These are phyloP conservation scores for Sminthopsis crassicaudata DNA, from an alignment of 2,113 vertebrate genomes.

Conservation along the genomic window DNA sequence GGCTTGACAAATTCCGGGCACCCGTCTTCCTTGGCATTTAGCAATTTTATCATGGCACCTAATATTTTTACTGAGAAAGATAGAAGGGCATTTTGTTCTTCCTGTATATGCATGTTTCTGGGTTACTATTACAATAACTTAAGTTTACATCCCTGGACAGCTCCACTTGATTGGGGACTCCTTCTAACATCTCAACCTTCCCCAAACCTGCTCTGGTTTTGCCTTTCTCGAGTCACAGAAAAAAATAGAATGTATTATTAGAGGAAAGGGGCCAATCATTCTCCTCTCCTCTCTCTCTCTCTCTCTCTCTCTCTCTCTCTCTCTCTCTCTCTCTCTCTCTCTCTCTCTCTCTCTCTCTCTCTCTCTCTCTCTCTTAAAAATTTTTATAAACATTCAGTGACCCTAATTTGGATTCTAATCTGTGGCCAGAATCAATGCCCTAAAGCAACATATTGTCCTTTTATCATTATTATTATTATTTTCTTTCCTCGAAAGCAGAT, in stretches of 20 bases:
- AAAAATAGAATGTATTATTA: not conserved
- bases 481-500: not conserved
- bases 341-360: too few species aligned
- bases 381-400: not conserved
- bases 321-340: too few species aligned
- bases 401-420: not conserved
- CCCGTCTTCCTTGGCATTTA: not conserved
- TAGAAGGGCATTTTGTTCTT: not conserved
- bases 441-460: not conserved
- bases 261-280: not conserved
- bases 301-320: too few species aligned
- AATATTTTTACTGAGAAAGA: not conserved
- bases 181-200: not conserved
- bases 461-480: not conserved
- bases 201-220: not conserved
- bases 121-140: not conserved
- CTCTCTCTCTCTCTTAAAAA: not conserved
- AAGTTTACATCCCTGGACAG: not conserved
- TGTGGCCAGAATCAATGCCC: not conserved
- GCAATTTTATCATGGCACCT: not conserved
- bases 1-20: not conserved
- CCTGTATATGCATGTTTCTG: not conserved
- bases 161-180: not conserved
- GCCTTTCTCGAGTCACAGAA: not conserved
- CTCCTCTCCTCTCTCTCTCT: not conserved